These are phyloP conservation scores for Aotus griseimembra DNA, from an alignment of 2,797 vertebrate species.

Conservation along the genomic window DNA sequence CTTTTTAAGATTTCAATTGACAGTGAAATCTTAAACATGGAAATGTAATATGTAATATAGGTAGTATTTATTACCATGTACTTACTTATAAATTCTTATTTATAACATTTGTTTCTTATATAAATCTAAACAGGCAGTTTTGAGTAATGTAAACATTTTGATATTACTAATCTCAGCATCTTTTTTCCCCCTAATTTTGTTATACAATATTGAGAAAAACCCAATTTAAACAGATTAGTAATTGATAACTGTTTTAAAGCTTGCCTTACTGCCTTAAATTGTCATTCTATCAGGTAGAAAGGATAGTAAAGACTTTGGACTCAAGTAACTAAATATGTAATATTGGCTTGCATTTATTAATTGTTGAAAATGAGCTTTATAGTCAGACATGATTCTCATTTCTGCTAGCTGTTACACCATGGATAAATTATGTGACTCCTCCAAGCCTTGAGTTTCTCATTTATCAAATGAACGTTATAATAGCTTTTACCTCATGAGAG, in stretches of 20 bases:
- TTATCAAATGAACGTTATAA: not conserved
- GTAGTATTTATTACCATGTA: not conserved
- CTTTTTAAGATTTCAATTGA: not conserved
- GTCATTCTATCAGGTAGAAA: not conserved
- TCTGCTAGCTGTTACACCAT: not conserved
- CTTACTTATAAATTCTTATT: not conserved
- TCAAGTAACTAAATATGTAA: not conserved
- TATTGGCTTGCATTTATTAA: not conserved
- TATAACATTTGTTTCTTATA: not conserved
- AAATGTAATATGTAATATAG: not conserved
- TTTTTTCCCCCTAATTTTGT: not conserved
- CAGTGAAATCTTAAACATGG: not conserved
- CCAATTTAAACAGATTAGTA: not conserved
- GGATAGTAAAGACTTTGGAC: not conserved
- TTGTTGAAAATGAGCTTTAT: conserved; percentile 1
- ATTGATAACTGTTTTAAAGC: not conserved
- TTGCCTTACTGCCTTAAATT: not conserved
- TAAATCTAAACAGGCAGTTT: not conserved
- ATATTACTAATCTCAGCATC: not conserved
- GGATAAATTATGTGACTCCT: not conserved
- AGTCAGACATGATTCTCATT: not conserved
- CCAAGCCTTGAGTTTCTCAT: not conserved
- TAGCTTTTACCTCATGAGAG: not conserved
- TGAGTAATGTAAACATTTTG: not conserved
- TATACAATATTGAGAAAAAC: not conserved